Evolutionary conservation across 1,140 invertebrate species (phyloP), one percentile per base, ranked within the genome.

Genomic region (Spodoptera frugiperda): DNA sequence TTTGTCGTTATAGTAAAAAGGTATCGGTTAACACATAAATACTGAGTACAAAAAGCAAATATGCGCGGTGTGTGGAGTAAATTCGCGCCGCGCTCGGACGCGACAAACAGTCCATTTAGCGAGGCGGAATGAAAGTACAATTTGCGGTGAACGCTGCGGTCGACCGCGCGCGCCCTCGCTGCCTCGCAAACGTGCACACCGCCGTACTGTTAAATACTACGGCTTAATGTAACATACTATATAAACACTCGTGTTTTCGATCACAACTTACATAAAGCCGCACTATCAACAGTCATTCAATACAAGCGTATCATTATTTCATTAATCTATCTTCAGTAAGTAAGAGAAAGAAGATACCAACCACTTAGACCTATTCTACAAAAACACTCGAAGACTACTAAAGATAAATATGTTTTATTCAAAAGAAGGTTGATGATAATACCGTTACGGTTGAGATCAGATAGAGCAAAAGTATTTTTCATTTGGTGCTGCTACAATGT

Each of bases 31-130:
- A 73, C 54, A 54, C 68, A 71, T 71, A 71, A 72, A 72, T 72
- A 54, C 17, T 21, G 53, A 25, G 71, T 21, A 49, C 68, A 61
- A 59, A 73, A 68, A 61, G 59, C 44, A 73, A 73, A 71, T 65
- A 65, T 65, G 44, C 53, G 53, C 14, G 33, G 63, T 51, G 63
- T 30, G 68, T 57, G 68, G 44, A 61, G 71, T 73, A 73, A 73
- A 73, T 73, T 73, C 55, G 44, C 55, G 51, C 65, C 19, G 39
- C 12, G 72, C 61, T 57, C 54, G 70, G 70, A 59, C 70, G 81
- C 82, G 81, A 84, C 84, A 88, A 86, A 87, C 83, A 84, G 80
- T 83, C 80, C 80, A 83, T 86, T 87, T 82, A 84, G 80, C 82
- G 77, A 70, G 73, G 77, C 75, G 81, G 78, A 89, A 87, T 84